Conservation (phyloP, 2,113 vertebrate genomes). For the Elephantulus edwardii region DNA sequence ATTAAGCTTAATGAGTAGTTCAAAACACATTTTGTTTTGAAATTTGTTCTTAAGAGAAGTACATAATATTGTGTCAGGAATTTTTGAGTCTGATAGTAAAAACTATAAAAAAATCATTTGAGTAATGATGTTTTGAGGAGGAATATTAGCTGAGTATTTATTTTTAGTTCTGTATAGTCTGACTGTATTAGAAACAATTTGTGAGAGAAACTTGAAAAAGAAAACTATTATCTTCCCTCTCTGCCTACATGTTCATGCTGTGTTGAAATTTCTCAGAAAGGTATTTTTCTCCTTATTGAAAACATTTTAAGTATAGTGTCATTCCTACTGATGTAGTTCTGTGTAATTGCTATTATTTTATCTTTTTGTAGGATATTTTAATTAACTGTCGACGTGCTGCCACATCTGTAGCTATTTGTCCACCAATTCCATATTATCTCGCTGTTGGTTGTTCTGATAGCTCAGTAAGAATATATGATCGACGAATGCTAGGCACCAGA, state of each 20-base stretch:
- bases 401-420: conserved; percentile 97
- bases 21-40: neutral
- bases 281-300: conserved; percentile 29
- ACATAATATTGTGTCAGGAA: neutral
- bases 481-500: conserved; percentile 97
- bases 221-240: neutral
- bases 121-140: neutral
- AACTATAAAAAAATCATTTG: neutral
- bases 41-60: neutral
- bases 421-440: conserved; percentile 95
- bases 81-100: neutral
- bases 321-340: neutral
- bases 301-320: neutral
- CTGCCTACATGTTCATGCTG: neutral
- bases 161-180: neutral
- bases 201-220: neutral
- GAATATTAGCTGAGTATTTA: neutral
- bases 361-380: conserved; percentile 93
- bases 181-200: conserved; percentile 15
- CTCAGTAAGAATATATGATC: conserved; percentile 97
- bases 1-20: neutral
- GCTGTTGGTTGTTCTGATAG: conserved; percentile 99
- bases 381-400: conserved; percentile 98
- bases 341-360: conserved; percentile 47
- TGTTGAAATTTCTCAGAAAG: conserved; percentile 23